Evolutionary conservation across 2,888 invertebrate species (phyloP).

Genomic region (Scaptomyza caliginosa): DNA sequence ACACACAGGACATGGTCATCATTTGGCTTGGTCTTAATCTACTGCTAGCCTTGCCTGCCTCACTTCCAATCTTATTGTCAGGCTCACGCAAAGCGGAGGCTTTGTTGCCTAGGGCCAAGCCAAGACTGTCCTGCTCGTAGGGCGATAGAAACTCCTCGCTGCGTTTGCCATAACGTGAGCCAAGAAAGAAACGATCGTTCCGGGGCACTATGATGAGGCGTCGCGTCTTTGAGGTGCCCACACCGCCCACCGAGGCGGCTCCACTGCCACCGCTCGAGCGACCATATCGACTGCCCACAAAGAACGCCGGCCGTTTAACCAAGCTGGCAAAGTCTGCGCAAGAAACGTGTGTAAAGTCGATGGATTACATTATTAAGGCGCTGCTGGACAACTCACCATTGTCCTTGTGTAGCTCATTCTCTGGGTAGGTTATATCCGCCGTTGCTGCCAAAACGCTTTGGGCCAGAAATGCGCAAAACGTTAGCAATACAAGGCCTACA

Average conservation of each 20-base stretch:
- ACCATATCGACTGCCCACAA: conserved; percentile 85
- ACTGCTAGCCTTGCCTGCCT: conserved; percentile 9
- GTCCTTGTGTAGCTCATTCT: conserved; percentile 63
- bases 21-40: conserved; percentile 6
- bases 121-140: conserved; percentile 64
- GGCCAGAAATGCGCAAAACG: conserved; percentile 59
- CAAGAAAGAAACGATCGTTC: conserved; percentile 84
- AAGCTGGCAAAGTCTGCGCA: conserved; percentile 57
- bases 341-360: background rate
- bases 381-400: conserved; percentile 48
- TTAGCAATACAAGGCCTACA: conserved; percentile 68
- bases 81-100: conserved; percentile 2
- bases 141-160: conserved; percentile 69
- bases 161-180: conserved; percentile 84
- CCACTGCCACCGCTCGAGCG: conserved; percentile 72
- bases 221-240: conserved; percentile 77
- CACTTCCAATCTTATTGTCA: conserved; percentile 32
- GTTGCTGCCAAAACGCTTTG: conserved; percentile 58
- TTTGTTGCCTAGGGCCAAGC: conserved; percentile 42
- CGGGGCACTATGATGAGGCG: conserved; percentile 83
- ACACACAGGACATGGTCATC: conserved; percentile 83
- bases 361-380: no score
- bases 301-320: conserved; percentile 83
- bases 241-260: conserved; percentile 29
- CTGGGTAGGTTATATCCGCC: conserved; percentile 57